phyloP scores from a whole-genome alignment of 2,888 invertebrate species.

The Tetheella fluctuosa region DNA sequence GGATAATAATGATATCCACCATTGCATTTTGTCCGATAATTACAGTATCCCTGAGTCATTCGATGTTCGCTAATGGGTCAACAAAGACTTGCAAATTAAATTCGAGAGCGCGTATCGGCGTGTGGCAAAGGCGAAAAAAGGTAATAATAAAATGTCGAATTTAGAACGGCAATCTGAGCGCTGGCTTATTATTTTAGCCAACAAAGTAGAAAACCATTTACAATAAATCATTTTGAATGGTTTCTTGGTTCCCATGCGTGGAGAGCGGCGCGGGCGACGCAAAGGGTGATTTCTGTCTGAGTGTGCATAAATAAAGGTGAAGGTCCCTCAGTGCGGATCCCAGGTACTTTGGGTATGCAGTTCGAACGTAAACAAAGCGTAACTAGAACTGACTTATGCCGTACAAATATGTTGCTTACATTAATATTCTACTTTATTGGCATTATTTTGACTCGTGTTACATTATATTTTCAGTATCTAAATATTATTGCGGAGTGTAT shows the following conservation, averaged over 20 bases:
- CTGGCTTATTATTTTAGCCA: constrained; percentile 82
- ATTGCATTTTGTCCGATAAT: constrained; percentile 37
- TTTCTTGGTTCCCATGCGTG: constrained; percentile 81
- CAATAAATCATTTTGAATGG: constrained; percentile 84
- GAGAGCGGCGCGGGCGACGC: constrained; percentile 70
- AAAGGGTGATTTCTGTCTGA: constrained; percentile 83
- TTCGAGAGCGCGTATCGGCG: constrained; percentile 56
- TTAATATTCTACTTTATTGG: background rate
- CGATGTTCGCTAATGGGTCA: constrained; percentile 49
- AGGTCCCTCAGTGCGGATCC: constrained; percentile 73
- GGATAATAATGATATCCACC: constrained; percentile 30
- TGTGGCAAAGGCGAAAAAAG: constrained; percentile 61
- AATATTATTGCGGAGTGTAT: too few species aligned
- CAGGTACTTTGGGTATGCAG: constrained; percentile 72
- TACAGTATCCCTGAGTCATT: constrained; percentile 59
- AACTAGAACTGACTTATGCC: constrained; percentile 37
- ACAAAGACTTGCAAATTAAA: constrained; percentile 73
- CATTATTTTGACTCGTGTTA: background rate
- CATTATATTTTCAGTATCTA: background rate
- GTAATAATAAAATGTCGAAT: constrained; percentile 77
- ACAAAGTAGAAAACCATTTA: constrained; percentile 85
- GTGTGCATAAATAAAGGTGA: constrained; percentile 83
- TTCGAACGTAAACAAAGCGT: constrained; percentile 34
- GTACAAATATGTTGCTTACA: background rate
- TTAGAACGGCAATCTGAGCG: constrained; percentile 76